A percentile compares a stretch with the other conserved stretches of the same genome.
Evolutionary conservation across 2,888 invertebrate species (phyloP).

Genomic region (Boloria euphrosyne): DNA sequence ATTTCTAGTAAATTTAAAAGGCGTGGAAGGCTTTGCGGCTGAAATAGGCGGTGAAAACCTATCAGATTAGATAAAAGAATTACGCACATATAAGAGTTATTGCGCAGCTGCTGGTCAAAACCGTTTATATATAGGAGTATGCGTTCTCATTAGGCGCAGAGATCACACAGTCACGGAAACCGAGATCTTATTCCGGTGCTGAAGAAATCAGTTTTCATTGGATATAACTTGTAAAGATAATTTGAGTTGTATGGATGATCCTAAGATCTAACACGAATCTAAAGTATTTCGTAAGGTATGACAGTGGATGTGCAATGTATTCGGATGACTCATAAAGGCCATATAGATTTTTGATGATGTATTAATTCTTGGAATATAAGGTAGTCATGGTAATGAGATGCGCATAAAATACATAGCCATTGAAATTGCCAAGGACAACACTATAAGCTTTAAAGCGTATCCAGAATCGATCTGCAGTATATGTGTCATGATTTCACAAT

Average conservation of each 20-base stretch:
- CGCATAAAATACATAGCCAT: constrained; percentile 14
- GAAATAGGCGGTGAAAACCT: constrained; percentile 34
- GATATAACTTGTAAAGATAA: not conserved
- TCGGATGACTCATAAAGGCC: constrained; percentile 4
- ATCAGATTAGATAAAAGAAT: constrained; percentile 44
- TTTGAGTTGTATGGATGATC: not conserved
- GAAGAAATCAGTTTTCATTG: constrained; percentile 8
- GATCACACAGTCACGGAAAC: constrained; percentile 22
- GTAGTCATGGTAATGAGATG: constrained; percentile 5
- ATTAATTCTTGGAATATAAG: constrained; percentile 27
- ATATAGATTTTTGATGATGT: constrained; percentile 11
- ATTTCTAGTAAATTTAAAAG: constrained; percentile 24
- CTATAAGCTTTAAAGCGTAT: constrained; percentile 49
- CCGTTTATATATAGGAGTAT: constrained; percentile 41
- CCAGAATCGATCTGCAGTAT: constrained; percentile 63
- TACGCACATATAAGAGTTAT: constrained; percentile 43
- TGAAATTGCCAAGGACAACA: constrained; percentile 53
- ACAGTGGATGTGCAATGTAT: constrained; percentile 1
- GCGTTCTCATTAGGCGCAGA: constrained; percentile 34
- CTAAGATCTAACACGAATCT: not conserved
- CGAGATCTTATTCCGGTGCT: constrained; percentile 29
- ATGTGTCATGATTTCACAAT: constrained; percentile 64
- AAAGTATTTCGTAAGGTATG: constrained; percentile 1
- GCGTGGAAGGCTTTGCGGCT: not conserved
- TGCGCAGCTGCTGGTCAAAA: constrained; percentile 45